Evolutionary conservation across 2,888 invertebrate genomes (phyloP).

Genomic region (Tenthredo mesomela): DNA sequence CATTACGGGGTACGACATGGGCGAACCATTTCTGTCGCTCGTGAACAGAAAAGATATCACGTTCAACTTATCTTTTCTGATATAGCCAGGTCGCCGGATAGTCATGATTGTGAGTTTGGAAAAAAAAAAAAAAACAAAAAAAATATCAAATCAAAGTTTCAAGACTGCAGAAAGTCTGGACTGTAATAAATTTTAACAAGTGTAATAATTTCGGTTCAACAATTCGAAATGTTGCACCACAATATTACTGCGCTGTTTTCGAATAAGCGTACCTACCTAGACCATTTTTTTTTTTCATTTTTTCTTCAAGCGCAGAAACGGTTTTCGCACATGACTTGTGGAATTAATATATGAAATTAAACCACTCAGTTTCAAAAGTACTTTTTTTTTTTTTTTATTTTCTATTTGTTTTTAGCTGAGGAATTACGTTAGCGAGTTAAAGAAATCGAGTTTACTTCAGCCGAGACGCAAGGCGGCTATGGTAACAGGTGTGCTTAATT

Average conservation of each 20-base stretch:
- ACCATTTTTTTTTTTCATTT: neutral
- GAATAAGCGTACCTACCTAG: neutral
- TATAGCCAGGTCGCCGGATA: neutral
- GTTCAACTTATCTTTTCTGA: neutral
- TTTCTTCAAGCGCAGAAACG: neutral
- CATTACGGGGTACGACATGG: constrained; percentile 1
- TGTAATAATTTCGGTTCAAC: neutral
- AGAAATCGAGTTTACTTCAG: constrained; percentile 29
- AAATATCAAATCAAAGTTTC: no score
- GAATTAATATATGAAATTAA: neutral
- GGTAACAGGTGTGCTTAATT: constrained; percentile 47
- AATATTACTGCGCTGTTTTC: neutral
- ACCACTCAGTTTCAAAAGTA: constrained; percentile 14
- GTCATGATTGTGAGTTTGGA: neutral
- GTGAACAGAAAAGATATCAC: neutral
- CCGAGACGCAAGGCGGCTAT: neutral
- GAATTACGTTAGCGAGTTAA: constrained; percentile 4
- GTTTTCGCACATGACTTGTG: neutral
- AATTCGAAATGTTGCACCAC: neutral
- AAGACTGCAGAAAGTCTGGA: no score
- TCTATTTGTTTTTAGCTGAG: neutral
- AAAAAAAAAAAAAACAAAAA: neutral
- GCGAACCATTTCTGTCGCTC: neutral
- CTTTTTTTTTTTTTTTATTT: neutral
- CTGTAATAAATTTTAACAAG: neutral